A percentile compares a stretch with the other conserved stretches of the same genome.
These are phyloP conservation scores for Choristoneura rosaceana DNA, from an alignment of 2,888 invertebrate genomes.

Conservation along the genomic window DNA sequence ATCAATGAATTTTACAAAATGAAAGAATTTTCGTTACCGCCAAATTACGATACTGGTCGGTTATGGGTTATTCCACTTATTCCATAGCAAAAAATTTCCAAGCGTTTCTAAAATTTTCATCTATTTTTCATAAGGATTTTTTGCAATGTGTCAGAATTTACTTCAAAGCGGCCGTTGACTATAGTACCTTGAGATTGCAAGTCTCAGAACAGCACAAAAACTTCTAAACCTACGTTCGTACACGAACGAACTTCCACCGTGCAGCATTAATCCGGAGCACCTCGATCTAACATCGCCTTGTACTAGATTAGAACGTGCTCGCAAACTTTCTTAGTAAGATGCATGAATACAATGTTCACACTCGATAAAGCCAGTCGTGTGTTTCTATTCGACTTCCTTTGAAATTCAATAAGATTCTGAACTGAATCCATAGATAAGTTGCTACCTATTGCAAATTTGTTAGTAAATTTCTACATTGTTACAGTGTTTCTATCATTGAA, in stretches of 20 bases:
- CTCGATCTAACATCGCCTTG: not conserved
- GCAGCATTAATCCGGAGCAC: not conserved
- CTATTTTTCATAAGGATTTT: too few relatives aligned
- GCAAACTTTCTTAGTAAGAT: not conserved
- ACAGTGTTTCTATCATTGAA: too few relatives aligned
- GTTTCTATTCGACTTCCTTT: not conserved
- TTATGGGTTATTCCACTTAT: too few relatives aligned
- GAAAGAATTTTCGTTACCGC: too few relatives aligned
- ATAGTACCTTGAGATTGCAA: not conserved
- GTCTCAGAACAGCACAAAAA: not conserved
- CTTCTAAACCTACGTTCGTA: not conserved
- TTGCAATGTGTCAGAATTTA: too few relatives aligned
- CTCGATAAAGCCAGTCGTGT: constrained; percentile 1
- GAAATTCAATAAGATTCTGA: not conserved
- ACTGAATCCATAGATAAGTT: too few relatives aligned
- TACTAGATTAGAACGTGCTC: not conserved
- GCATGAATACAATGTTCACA: constrained; percentile 3
- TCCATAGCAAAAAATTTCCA: too few relatives aligned
- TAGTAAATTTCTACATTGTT: too few relatives aligned
- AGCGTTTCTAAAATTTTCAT: too few relatives aligned
- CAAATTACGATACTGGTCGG: too few relatives aligned
- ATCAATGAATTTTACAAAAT: not conserved
- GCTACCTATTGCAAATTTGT: too few relatives aligned
- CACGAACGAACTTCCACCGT: not conserved
- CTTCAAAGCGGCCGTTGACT: too few relatives aligned